Base-by-base conservation (phyloP, 2,888 invertebrate genomes). In the Gonocerus acuteangulatus region DNA sequence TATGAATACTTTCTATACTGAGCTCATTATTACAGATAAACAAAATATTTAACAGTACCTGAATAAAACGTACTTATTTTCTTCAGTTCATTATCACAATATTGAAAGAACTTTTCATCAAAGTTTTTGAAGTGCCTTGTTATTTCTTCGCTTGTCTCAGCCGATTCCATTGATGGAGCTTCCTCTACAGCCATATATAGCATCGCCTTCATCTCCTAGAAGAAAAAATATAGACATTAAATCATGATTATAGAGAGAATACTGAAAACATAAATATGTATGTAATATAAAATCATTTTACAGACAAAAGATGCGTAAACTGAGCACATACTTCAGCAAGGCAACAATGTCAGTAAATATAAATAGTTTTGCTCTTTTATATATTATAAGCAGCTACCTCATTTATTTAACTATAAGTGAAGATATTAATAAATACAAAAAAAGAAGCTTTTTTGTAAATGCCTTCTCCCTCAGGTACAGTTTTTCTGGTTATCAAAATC, bases 51-150 rank as follows among this genome's bases (percentile, higher is more conserved):
- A 27, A 45, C 67, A 71, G 68, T 71, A 82, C 82, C 82, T 56
- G 87, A 84, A 72, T 87, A 93, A 74, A 92, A 93, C 11, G 89
- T 87, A 74, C 92, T 91, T 70, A 92, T 91, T 75, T 92, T 92
- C 61, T 85, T 82, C 66, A 93, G 75, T 74, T 93, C 91, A 69
- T 85, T 86, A 72, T 91, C 89, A 74, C 88, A 89, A 71, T 85
- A 87, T 68, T 84, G 85, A 72, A 91, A 88, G 72, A 92, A 92
- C 69, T 84, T 82, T 72, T 92, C 91, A 72, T 90, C 89, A 75
- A 89, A 89, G 70, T 85, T 84, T 48, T 83, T 83, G 74, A 85
- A 85, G 72, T 86, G 86, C 13, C 87, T 77, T n/a, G 81, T 80
- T 4, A 87, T 74, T 27, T 83, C 77, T 68, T 86, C 85, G 1